Base-by-base conservation (phyloP, 2,797 vertebrate genomes). In the Numenius phaeopus region DNA sequence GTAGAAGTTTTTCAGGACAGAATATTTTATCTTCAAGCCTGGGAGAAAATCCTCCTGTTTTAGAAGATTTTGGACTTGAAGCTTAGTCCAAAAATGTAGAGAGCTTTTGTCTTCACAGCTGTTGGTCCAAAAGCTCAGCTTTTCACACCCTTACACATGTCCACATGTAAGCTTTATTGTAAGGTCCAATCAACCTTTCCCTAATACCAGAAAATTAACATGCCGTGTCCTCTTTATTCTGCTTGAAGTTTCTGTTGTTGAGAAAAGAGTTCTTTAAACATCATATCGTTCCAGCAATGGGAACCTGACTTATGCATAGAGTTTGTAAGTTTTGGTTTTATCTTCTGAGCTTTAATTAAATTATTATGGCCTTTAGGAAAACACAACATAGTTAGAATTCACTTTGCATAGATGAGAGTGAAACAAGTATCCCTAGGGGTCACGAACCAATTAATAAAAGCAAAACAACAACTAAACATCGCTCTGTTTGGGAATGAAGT, bases 281-380 rank as follows among this genome's bases (percentile, higher is more conserved):
- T 21, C 2, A 4, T 66, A 30, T 77, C 87, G 91, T 94, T 82
- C 58, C 29, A 11, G 6, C 52, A 79, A 34, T n/a, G 26, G 61
- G n/a, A 85, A 93, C 42, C 5, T 0, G 3, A 21, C 19, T 54
- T 83, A 62, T 3, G 2, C 20, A 2, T 7, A 44, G 39, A 85
- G 17, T 69, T 66, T 49, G 3, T 55, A 90, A 76, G n/a, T 70
- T 87, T 84, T 47, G 9, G 1, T 12, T 88, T 95, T 76, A 64
- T 87, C 64, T 66, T 85, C 52, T 67, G 77, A 67, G 26, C 7
- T 93, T 86, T 78, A 90, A 77, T 80, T 83, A 85, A 93, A 85
- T 89, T 77, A 73, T 82, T 59, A 66, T n/a, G 52, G 83, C 55
- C 59, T 89, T 90, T 52, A 96, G 71, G 52, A 93, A 95, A 94